These are phyloP conservation scores for Blennius ocellaris DNA, from an alignment of 2,113 vertebrate genomes.

Conservation along the genomic window DNA sequence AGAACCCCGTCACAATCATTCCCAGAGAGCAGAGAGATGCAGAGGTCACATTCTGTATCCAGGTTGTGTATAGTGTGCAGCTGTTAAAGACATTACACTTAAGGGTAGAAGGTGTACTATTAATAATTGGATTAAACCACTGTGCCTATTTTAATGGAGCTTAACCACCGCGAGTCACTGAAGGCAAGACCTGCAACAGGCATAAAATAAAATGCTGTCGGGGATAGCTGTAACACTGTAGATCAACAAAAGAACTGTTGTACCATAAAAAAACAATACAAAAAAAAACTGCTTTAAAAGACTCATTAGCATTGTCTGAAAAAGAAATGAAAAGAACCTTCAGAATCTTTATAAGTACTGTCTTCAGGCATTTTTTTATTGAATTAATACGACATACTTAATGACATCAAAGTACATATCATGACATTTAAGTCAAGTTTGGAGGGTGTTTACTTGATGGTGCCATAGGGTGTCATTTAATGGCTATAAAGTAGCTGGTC, in stretches of 20 bases:
- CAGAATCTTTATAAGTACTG: background rate
- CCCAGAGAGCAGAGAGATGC: background rate
- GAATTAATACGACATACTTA: background rate
- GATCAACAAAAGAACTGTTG: slow-evolving; percentile 1
- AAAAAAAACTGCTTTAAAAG: background rate
- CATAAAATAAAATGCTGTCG: background rate
- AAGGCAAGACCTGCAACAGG: too few species aligned
- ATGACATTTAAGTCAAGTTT: background rate
- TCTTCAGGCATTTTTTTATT: background rate
- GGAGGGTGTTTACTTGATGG: background rate
- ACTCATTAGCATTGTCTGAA: background rate
- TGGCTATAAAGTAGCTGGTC: background rate
- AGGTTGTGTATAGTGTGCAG: background rate
- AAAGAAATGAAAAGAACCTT: slow-evolving; percentile 6
- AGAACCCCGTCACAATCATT: too few species aligned
- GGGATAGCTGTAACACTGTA: background rate
- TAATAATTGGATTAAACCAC: background rate
- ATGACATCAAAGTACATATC: slow-evolving; percentile 19
- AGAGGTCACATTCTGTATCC: background rate
- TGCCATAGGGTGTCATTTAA: slow-evolving; percentile 16
- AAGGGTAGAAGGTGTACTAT: background rate
- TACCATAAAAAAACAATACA: background rate
- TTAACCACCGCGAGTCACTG: background rate
- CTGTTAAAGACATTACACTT: background rate
- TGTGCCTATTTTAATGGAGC: background rate